These are phyloP conservation scores for Caenorhabditis doughertyi DNA, from an alignment of 2,888 invertebrate genomes.

Conservation along the genomic window DNA sequence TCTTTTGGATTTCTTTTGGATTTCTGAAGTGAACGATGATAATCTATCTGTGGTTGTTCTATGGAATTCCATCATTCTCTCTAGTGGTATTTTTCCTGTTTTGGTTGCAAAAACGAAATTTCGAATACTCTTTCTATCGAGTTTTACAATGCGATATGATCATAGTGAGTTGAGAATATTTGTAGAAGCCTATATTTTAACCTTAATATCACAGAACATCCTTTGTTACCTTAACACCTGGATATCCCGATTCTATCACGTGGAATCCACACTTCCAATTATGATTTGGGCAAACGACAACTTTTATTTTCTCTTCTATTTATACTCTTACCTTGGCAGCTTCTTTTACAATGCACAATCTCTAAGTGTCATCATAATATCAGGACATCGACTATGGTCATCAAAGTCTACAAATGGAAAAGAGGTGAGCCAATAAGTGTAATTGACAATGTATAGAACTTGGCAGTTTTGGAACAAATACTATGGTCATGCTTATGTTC, in stretches of 20 bases:
- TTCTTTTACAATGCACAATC: slow-evolving; percentile 20
- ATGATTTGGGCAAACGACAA: slow-evolving; percentile 17
- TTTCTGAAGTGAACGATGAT: no score
- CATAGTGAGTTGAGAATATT: no score
- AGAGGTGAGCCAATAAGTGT: not conserved
- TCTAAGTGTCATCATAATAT: slow-evolving; percentile 12
- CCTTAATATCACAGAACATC: slow-evolving; percentile 14
- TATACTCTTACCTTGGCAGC: not conserved
- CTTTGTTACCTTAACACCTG: slow-evolving; percentile 28
- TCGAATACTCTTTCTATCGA: slow-evolving; percentile 15
- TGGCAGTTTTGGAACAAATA: slow-evolving; percentile 20
- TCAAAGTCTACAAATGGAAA: not conserved
- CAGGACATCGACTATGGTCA: slow-evolving; percentile 12
- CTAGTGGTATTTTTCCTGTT: slow-evolving; percentile 2
- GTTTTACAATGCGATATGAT: slow-evolving; percentile 1
- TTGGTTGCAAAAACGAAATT: not conserved
- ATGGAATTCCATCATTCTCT: slow-evolving; percentile 17
- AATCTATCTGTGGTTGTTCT: no score
- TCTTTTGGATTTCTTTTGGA: no score
- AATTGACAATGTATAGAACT: not conserved
- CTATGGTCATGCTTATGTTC: not conserved
- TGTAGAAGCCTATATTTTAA: no score
- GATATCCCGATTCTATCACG: not conserved
- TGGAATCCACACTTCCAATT: slow-evolving; percentile 3
- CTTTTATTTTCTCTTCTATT: not conserved